These are phyloP conservation scores for Tetramorium parvispinum DNA, from an alignment of 1,140 invertebrate species.

Conservation along the genomic window DNA sequence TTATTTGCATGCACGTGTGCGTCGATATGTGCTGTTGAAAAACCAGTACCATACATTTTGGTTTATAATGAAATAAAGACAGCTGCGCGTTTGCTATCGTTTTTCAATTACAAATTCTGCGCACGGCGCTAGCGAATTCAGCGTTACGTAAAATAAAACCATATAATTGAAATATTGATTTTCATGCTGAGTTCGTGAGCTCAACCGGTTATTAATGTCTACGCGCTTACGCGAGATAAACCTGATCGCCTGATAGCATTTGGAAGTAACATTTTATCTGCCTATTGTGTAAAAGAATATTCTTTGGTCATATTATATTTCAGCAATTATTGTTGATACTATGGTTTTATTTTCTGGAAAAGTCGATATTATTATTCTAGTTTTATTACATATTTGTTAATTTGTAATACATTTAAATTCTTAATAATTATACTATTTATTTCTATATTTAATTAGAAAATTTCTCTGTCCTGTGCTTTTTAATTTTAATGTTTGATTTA, in stretches of 20 bases:
- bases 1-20: slow-evolving; percentile 32
- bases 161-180: slow-evolving; percentile 62
- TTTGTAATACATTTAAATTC: background rate
- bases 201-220: slow-evolving; percentile 53
- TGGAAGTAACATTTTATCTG: slow-evolving; percentile 31
- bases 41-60: slow-evolving; percentile 53
- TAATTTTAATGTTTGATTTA: background rate
- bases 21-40: slow-evolving; percentile 15
- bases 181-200: slow-evolving; percentile 34
- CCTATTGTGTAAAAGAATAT: slow-evolving; percentile 32
- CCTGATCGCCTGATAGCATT: slow-evolving; percentile 21
- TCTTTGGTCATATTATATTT: slow-evolving; percentile 10
- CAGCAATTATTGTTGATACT: slow-evolving; percentile 1
- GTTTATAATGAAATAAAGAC: slow-evolving; percentile 56
- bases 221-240: slow-evolving; percentile 48
- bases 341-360: background rate
- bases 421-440: background rate
- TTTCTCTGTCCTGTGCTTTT: background rate
- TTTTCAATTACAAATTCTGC: slow-evolving; percentile 53
- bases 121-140: slow-evolving; percentile 16
- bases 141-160: slow-evolving; percentile 54
- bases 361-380: background rate
- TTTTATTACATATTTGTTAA: background rate
- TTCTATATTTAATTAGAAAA: background rate
- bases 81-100: slow-evolving; percentile 34